Conservation (phyloP, 2,888 invertebrate genomes). For the Xylocampa areola region DNA sequence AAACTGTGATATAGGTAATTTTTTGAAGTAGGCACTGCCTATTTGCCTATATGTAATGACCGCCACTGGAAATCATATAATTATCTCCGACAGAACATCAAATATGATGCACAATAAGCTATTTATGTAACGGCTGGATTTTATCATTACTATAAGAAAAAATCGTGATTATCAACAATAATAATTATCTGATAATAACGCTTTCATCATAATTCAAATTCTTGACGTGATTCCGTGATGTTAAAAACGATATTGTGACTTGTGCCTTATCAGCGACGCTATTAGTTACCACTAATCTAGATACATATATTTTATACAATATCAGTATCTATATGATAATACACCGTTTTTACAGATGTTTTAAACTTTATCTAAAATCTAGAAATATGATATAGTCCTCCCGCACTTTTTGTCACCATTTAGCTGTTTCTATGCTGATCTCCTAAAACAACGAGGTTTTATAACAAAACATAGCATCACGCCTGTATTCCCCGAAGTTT, state of each 20-base stretch:
- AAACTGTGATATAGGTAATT: too few species aligned
- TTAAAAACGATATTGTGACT: conserved; percentile 13
- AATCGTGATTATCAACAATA: not conserved
- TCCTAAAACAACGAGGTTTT: not conserved
- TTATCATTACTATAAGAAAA: conserved; percentile 12
- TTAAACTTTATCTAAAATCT: conserved; percentile 30
- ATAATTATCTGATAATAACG: conserved; percentile 17
- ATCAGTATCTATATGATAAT: too few species aligned
- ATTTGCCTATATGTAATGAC: too few species aligned
- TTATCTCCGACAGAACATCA: not conserved
- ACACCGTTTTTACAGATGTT: not conserved
- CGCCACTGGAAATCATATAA: too few species aligned
- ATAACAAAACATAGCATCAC: conserved; percentile 23
- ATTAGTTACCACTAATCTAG: not conserved
- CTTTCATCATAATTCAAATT: conserved; percentile 18
- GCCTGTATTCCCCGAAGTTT: too few species aligned
- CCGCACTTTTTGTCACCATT: conserved; percentile 9
- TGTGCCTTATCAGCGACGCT: conserved; percentile 17
- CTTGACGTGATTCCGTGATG: conserved; percentile 29
- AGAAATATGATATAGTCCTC: conserved; percentile 36
- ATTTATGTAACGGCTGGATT: conserved; percentile 11
- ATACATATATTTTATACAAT: not conserved
- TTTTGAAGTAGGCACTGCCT: too few species aligned
- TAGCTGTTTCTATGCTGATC: conserved; percentile 12
- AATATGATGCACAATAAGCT: conserved; percentile 1